Evolutionary conservation across 2,113 vertebrate species (phyloP), one percentile per base, ranked within the genome.

Genomic region (Stigmatopora argus): DNA sequence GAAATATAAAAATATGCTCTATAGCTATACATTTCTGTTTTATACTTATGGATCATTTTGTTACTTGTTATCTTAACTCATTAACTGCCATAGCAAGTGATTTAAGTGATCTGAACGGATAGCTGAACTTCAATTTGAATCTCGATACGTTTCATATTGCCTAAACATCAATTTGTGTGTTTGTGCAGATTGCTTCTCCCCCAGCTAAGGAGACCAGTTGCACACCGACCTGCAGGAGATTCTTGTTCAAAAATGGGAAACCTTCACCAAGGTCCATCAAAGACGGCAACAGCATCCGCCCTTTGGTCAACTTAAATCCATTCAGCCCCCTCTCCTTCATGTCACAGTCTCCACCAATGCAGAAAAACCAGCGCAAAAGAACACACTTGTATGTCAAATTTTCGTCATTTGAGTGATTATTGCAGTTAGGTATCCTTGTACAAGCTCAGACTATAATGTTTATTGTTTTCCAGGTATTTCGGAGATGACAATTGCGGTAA

Each of bases 281-380:
- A 21, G 93, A 93, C 69, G 85, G 90, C 68, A 92, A 93, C 73
- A 86, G 3, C 31, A 19, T 90, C 67, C 78, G 21, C 7, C 97
- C 94, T 21, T 90, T 92, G 69, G 95, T 98, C 80, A 99, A 99
- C 88, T 94, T 98, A 80, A 99, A 99, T 88, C 97, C 96, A 21
- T 99, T 99, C 86, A 99, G 96, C 67, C 97, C 96, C 0, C 95
- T 97, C 81, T 94, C 96, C 26, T 63, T 98, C 73, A 91, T 96
- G 35, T 90, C 97, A 80, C 94, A 96, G 78, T 94, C 90, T 1
- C 93, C 93, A 66, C 92, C 91, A 2, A 87, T 91, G 67, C 94
- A 93, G 71, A 92, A 93, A 69, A 92, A 90, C 26, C 91, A 92
- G 73, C 92, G 94, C 81, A 98, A 98, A 78, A 89, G 96, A 65